Conservation (phyloP, 2,113 vertebrate species). For the Paratilapia polleni region DNA sequence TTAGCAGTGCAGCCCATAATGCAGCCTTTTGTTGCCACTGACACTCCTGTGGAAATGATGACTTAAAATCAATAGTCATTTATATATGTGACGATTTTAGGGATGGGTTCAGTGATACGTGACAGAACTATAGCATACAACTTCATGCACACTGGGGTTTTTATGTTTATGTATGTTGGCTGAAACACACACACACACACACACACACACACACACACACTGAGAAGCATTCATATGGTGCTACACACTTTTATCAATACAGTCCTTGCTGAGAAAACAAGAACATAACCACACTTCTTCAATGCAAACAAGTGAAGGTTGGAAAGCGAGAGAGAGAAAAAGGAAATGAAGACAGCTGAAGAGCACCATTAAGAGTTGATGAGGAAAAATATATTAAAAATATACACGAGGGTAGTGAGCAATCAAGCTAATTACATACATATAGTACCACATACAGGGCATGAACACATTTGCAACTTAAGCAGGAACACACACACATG, state of each 20-base stretch:
- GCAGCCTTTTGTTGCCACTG: not conserved
- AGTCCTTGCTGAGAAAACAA: not conserved
- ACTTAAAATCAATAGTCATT: conserved; percentile 4
- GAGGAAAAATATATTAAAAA: conserved; percentile 22
- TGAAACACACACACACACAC: not conserved
- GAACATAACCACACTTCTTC: not conserved
- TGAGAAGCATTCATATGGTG: not conserved
- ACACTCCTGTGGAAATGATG: not conserved
- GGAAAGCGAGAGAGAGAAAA: not conserved
- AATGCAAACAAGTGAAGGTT: not conserved
- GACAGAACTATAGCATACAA: not conserved
- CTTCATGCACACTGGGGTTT: not conserved
- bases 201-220: not conserved
- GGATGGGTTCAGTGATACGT: not conserved
- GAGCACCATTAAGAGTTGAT: not conserved
- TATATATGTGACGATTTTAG: not conserved
- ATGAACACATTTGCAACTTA: not conserved
- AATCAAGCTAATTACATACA: conserved; percentile 44
- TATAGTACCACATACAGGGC: not conserved
- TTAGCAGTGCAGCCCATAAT: not conserved
- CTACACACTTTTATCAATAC: not conserved
- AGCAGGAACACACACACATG: not conserved
- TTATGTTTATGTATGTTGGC: not conserved
- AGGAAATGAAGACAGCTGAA: not conserved
- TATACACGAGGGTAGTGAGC: not conserved